A percentile compares a stretch with the other conserved stretches of the same genome.
These are phyloP conservation scores for Drosophila lacteicornis DNA, from an alignment of 1,140 invertebrate species.

Conservation along the genomic window DNA sequence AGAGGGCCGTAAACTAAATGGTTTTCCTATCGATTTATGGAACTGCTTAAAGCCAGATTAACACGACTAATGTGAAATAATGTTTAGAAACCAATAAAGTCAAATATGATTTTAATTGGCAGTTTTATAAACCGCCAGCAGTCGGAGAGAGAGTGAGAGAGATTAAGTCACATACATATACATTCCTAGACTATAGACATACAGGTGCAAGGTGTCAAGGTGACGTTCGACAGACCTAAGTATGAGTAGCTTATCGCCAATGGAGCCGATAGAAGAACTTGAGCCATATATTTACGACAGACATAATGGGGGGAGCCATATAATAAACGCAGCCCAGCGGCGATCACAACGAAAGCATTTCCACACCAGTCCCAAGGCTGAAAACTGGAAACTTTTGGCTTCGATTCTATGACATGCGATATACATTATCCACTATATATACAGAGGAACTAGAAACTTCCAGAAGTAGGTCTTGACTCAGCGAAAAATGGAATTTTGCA, in stretches of 20 bases:
- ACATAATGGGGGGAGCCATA: constrained; percentile 27
- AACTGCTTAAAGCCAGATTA: constrained; percentile 32
- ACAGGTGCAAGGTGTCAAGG: constrained; percentile 33
- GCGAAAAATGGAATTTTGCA: constrained; percentile 3
- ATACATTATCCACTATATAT: not conserved
- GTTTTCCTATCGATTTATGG: constrained; percentile 23
- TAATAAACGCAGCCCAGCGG: not conserved
- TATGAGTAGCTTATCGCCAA: constrained; percentile 27
- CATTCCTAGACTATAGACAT: constrained; percentile 1
- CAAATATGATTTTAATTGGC: constrained; percentile 77
- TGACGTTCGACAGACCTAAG: constrained; percentile 33
- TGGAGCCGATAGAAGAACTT: constrained; percentile 39
- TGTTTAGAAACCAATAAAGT: constrained; percentile 25
- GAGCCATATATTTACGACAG: constrained; percentile 30
- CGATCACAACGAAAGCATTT: constrained; percentile 40
- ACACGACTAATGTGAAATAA: constrained; percentile 10
- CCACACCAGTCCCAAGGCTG: constrained; percentile 30
- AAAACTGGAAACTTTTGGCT: constrained; percentile 4
- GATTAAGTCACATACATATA: constrained; percentile 1
- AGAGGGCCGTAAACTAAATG: constrained; percentile 36
- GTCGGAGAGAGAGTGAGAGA: constrained; percentile 8
- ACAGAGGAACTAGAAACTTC: constrained; percentile 28
- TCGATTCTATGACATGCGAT: constrained; percentile 14
- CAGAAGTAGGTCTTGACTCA: constrained; percentile 26
- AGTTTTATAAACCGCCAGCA: constrained; percentile 54